Evolutionary conservation across 2,888 invertebrate genomes (phyloP).

Genomic region (Sarcophaga subvicina): DNA sequence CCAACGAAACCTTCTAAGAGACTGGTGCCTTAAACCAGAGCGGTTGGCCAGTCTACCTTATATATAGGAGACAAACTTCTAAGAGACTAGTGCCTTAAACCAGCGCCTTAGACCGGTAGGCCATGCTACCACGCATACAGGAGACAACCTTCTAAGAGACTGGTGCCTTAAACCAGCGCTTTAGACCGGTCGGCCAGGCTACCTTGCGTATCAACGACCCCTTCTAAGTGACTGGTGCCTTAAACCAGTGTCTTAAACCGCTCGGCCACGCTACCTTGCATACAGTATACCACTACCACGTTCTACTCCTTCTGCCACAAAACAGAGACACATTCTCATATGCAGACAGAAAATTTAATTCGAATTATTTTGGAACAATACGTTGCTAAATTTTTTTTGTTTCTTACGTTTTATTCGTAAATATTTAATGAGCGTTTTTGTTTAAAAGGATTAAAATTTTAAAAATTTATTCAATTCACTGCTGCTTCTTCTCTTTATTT

Average conservation of each 20-base stretch:
- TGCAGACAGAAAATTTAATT: too few relatives aligned
- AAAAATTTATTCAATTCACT: slow-evolving; percentile 59
- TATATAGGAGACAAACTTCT: neutral
- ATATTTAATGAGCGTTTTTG: slow-evolving; percentile 61
- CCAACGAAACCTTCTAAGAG: slow-evolving; percentile 70
- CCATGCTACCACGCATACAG: slow-evolving; percentile 78
- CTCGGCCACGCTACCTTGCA: slow-evolving; percentile 81
- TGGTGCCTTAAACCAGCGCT: slow-evolving; percentile 46
- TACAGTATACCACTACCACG: too few relatives aligned
- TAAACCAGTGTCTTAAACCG: slow-evolving; percentile 82
- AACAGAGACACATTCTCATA: too few relatives aligned
- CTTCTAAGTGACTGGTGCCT: slow-evolving; percentile 77
- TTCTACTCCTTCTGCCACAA: too few relatives aligned
- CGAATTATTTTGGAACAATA: too few relatives aligned
- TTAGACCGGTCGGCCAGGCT: too few relatives aligned
- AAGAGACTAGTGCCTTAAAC: slow-evolving; percentile 79
- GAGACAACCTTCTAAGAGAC: slow-evolving; percentile 73
- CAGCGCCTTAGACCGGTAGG: slow-evolving; percentile 82
- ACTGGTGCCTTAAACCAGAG: slow-evolving; percentile 69
- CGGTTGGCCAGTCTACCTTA: neutral
- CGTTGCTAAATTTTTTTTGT: neutral
- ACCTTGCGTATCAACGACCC: neutral
- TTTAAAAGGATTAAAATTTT: slow-evolving; percentile 67
- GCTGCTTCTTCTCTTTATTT: neutral
- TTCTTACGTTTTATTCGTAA: slow-evolving; percentile 8